Conservation (phyloP, 2,888 invertebrate species). For the Zygothrica quintamaculata region DNA sequence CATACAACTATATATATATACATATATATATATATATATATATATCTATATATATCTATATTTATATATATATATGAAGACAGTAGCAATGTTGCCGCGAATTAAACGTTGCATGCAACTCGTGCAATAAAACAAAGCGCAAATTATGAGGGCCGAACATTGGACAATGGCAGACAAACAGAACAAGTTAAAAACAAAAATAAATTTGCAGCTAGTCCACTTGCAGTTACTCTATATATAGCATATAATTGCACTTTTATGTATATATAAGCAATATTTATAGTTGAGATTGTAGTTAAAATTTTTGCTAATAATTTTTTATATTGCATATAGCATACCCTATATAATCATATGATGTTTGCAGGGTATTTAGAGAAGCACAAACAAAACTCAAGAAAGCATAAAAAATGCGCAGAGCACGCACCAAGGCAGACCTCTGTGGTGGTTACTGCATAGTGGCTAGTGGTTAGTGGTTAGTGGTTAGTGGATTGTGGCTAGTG, state of each 20-base stretch:
- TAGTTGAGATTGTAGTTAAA: too few relatives aligned
- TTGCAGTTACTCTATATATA: constrained; percentile 9
- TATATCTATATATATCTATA: constrained; percentile 2
- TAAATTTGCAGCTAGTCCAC: constrained; percentile 5
- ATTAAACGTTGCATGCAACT: constrained; percentile 67
- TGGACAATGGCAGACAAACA: constrained; percentile 46
- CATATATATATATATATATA: neutral
- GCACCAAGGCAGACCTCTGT: constrained; percentile 36
- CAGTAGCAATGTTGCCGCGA: constrained; percentile 30
- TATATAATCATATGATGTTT: neutral
- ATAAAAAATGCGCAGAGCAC: constrained; percentile 57
- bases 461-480: constrained; percentile 4
- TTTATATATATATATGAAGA: constrained; percentile 36
- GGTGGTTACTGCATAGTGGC: constrained; percentile 35
- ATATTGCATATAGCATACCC: too few relatives aligned
- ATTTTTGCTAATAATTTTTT: too few relatives aligned
- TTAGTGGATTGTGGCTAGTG: constrained; percentile 6
- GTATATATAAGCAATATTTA: too few relatives aligned
- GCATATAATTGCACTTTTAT: too few relatives aligned
- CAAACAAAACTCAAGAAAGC: constrained; percentile 55
- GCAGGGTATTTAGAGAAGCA: constrained; percentile 30
- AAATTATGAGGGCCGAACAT: constrained; percentile 69
- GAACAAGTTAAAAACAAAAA: constrained; percentile 3
- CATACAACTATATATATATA: neutral
- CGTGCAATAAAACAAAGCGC: constrained; percentile 70